A percentile compares a stretch with the other conserved stretches of the same genome.
These are phyloP conservation scores for Parazoanthus swiftii DNA, from an alignment of 92 coral and sea anemone genomes.

Conservation along the genomic window DNA sequence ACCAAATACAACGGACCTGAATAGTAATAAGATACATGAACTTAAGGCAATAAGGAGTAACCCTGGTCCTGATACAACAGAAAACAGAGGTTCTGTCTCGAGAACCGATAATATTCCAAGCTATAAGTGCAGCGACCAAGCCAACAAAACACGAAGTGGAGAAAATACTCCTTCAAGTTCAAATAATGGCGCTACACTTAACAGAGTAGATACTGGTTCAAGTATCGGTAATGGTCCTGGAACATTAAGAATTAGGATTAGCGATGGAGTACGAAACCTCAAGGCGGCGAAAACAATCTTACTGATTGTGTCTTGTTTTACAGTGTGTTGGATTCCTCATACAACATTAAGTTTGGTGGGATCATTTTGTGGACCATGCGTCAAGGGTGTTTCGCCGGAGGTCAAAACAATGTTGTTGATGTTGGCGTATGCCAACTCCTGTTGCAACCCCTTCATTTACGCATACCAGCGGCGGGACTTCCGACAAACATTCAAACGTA, in stretches of 20 bases:
- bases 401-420: not conserved
- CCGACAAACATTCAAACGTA: slow-evolving; percentile 35
- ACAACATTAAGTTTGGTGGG: slow-evolving; percentile 26
- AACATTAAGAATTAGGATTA: not conserved
- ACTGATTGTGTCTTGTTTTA: slow-evolving; percentile 30
- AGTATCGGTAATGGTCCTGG: not conserved
- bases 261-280: slow-evolving; percentile 18
- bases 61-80: not conserved
- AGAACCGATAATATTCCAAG: not conserved
- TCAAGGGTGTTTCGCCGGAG: not conserved
- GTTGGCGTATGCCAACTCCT: slow-evolving; percentile 29
- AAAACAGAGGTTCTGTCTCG: not conserved
- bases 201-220: not conserved
- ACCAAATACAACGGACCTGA: not conserved
- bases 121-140: not conserved
- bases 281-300: slow-evolving; percentile 35
- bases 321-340: slow-evolving; percentile 37
- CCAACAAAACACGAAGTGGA: not conserved
- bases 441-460: slow-evolving; percentile 34
- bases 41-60: not conserved
- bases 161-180: not conserved
- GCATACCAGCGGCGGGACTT: slow-evolving; percentile 39
- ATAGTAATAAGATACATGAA: not conserved
- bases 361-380: not conserved
- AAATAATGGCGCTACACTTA: not conserved